Base-by-base conservation (phyloP, 2,888 invertebrate species). In the Himalopsyche anomala region DNA sequence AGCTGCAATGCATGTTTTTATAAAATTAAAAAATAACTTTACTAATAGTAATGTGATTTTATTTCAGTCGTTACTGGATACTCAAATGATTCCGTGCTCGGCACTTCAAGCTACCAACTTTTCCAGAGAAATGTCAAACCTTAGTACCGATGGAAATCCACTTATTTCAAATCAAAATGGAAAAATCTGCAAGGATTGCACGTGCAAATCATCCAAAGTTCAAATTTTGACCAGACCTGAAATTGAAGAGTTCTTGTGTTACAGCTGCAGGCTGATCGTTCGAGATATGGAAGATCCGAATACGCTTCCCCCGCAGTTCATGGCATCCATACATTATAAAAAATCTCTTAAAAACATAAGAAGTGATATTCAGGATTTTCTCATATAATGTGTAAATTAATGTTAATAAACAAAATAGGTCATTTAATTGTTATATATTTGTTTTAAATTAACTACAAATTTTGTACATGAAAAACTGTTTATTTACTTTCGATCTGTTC, bases 61-160 rank as follows among this genome's bases (percentile, higher is more conserved):
- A 80, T 94, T 94, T 90, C 91, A 95, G 94, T 94, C 93, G 87
- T 90, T 90, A 5, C 89, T 95, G 82, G 92, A 92, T 83, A 91
- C 90, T 9, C 89, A 90, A 42, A 88, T 89, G 89, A 90, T 90
- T 87, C 93, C 90, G 89, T 92, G 93, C 82, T 94, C 93, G 89
- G 95, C 94, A 89, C 93, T 93, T 89, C 94, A 92, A 92, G 96
- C 94, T 11, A 95, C 94, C 5, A 92, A 92, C 84, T 94, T 95
- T 90, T 96, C 96, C 19, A 91, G 91, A 90, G 92, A 90, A 80
- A 90, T 92, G 80, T 93, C 92, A 81, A 85, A 87, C 42, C 55
- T 15, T 19, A 4, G n/a, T 28, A 62, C 28, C 11, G 8, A 62
- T 62, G 62, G 28, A 8, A 28, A 62, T 28, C 62, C 15, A 19